Percentiles rank a stretch among this genome's conserved stretches.
Evolutionary conservation across 2,797 vertebrate genomes (phyloP).

Genomic region (Hemibagrus guttatus): DNA sequence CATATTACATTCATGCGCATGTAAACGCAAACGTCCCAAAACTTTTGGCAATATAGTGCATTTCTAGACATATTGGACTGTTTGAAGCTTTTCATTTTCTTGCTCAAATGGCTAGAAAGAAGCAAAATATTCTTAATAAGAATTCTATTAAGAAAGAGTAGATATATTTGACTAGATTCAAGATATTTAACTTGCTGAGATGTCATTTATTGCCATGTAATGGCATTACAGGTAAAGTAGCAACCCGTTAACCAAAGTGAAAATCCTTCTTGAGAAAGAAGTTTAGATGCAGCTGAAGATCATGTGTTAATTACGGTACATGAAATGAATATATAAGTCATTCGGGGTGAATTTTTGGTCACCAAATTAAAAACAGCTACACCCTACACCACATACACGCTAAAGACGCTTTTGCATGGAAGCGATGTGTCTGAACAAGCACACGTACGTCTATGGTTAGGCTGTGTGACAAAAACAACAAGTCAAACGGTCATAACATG

Average conservation of each 20-base stretch:
- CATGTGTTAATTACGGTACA: background rate
- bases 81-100: no score
- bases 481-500: conserved; percentile 6
- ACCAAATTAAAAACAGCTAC: background rate
- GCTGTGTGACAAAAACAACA: background rate
- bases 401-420: background rate
- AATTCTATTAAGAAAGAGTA: no score
- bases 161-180: no score
- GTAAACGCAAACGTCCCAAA: no score
- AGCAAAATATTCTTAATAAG: no score
- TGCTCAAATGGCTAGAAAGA: no score
- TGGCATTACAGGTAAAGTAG: background rate
- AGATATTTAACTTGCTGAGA: no score
- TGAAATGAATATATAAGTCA: background rate
- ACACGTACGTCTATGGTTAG: background rate
- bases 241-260: background rate
- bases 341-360: background rate
- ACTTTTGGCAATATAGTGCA: no score
- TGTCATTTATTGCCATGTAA: no score
- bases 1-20: no score
- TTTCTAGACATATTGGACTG: no score
- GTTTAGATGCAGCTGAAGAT: background rate
- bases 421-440: background rate
- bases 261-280: background rate
- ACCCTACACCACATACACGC: background rate